Evolutionary conservation across 2,888 invertebrate genomes (phyloP).

Genomic region (Rapana venosa): DNA sequence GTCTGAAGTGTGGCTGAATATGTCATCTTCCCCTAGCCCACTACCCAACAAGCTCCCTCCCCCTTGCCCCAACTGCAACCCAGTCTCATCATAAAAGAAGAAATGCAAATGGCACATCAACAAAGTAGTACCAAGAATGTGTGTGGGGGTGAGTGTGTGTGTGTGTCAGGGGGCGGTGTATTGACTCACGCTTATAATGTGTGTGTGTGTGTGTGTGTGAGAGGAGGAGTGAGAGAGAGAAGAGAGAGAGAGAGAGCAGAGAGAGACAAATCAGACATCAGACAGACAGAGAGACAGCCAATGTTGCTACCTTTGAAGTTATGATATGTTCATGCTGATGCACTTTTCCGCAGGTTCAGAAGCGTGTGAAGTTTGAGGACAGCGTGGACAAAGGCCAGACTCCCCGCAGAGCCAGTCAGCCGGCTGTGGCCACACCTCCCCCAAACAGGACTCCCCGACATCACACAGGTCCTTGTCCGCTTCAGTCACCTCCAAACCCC

Average conservation of each 20-base stretch:
- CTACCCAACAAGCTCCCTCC: neutral
- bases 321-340: neutral
- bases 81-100: no score
- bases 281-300: neutral
- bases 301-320: neutral
- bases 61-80: no score
- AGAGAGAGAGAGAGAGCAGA: neutral
- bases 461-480: conserved; percentile 21
- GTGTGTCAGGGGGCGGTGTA: neutral
- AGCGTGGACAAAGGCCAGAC: conserved; percentile 35
- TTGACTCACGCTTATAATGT: no score
- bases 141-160: neutral
- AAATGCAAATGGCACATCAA: no score
- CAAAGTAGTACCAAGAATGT: neutral
- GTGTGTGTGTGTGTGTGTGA: neutral
- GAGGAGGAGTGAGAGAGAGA: neutral
- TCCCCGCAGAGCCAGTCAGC: conserved; percentile 4
- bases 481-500: neutral
- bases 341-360: conserved; percentile 23
- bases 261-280: neutral
- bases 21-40: neutral
- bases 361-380: conserved; percentile 43
- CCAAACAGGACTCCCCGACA: neutral
- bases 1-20: neutral
- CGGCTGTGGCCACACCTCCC: neutral